Evolutionary conservation across 2,888 invertebrate genomes (phyloP), one percentile per base, ranked within the genome.

Genomic region (Oxycera nigricornis): DNA sequence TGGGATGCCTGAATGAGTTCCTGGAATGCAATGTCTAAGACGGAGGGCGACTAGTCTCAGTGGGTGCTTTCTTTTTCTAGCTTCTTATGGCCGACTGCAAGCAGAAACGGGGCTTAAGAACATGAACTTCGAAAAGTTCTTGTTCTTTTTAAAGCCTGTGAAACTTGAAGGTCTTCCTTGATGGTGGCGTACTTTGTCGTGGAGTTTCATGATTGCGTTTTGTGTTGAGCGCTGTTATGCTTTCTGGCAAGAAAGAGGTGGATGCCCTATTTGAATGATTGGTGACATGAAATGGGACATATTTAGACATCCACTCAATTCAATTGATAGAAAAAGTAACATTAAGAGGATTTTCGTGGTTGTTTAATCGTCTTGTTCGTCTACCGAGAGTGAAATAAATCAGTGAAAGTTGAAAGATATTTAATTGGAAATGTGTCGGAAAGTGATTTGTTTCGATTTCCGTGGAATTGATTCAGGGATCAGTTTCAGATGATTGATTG

Each of bases 131-230:
- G 2, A 20, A 17, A 41, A 65, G 14, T 22, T 24, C 17, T 61
- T n/a, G 31, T 6, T 31, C 17, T 6, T 55, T 55, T 55, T 35
- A 35, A 30, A 61, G 28, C 28, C 57, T 9, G 65, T 24, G 41
- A 30, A 52, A 35, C 70, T 70, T 70, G 70, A 70, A 70, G 70
- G 70, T 70, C 70, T 70, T 70, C 70, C 55, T 22, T 28, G 30
- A 20, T 26, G 67, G 17, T 41, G 65, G 20, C n/a, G n/a, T n/a
- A n/a, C n/a, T n/a, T n/a, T n/a, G n/a, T n/a, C n/a, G n/a, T 70
- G 52, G 31, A 70, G 31, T 31, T 55, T 52, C 70, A 31, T 70
- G 20, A 68, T 61, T 31, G 24, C 41, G 41, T 52, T 70, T 70
- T n/a, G 30, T 46, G 39, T 65, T 65, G 24, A 35, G 17, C n/a